Percentiles rank a stretch among this genome's conserved stretches.
Conservation (phyloP, 2,888 invertebrate genomes). For the Phorcus lineatus region DNA sequence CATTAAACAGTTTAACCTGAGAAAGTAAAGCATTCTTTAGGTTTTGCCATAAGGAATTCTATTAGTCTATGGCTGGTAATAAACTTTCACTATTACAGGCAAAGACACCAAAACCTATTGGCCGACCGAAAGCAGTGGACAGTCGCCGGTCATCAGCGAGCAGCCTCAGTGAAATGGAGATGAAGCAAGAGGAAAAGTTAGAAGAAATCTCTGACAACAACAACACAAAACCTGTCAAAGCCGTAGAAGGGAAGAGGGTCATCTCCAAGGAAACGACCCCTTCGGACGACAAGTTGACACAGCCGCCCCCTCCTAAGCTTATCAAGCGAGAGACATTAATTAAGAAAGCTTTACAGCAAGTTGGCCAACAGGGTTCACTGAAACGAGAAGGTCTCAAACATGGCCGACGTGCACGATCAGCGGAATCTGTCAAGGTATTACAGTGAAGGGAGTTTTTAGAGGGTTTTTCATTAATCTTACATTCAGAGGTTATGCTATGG, state of each 20-base stretch:
- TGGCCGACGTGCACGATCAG: neutral
- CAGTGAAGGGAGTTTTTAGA: no score
- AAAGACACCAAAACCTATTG: slow-evolving; percentile 29
- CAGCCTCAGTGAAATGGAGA: slow-evolving; percentile 39
- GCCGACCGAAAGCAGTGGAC: slow-evolving; percentile 30
- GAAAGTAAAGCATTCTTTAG: no score
- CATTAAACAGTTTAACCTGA: no score
- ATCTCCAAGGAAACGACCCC: slow-evolving; percentile 40
- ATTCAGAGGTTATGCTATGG: no score
- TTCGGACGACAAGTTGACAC: neutral
- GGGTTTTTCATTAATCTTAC: no score
- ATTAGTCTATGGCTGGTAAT: no score
- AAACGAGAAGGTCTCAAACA: neutral
- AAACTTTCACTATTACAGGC: slow-evolving; percentile 6
- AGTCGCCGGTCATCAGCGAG: slow-evolving; percentile 38
- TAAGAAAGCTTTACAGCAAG: slow-evolving; percentile 28
- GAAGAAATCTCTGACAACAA: slow-evolving; percentile 4
- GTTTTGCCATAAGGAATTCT: no score
- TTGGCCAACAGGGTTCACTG: neutral
- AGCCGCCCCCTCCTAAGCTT: neutral
- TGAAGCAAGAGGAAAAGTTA: slow-evolving; percentile 20
- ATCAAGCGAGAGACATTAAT: slow-evolving; percentile 27
- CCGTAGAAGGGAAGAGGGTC: slow-evolving; percentile 51
- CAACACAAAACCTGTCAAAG: slow-evolving; percentile 29
- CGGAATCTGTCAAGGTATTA: neutral